phyloP scores from a whole-genome alignment of 2,113 vertebrate species.

The Xyrauchen texanus region DNA sequence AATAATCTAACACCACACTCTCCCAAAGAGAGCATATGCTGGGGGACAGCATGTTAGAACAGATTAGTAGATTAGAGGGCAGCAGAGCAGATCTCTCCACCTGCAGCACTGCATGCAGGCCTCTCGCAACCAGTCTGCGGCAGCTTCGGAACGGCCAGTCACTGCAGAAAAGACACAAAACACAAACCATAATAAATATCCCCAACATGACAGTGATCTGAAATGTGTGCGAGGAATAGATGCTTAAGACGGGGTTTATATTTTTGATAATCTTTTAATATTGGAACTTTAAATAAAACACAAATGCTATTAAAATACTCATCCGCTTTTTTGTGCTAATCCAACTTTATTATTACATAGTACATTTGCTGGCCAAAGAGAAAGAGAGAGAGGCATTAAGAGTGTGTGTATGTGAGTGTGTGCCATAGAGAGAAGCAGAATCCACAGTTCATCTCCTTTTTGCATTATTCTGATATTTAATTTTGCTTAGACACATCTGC shows the following conservation, averaged over 20 bases:
- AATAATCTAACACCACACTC: conserved; percentile 61
- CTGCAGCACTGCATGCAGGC: not conserved
- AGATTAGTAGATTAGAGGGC: conserved; percentile 70
- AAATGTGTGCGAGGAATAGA: conserved; percentile 65
- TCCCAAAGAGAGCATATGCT: conserved; percentile 60
- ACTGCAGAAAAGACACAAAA: not conserved
- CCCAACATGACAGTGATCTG: conserved; percentile 50
- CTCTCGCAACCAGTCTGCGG: not conserved
- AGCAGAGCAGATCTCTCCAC: conserved; percentile 6
- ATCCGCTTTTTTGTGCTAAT: conserved; percentile 66
- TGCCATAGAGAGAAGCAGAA: not conserved
- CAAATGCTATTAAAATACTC: conserved; percentile 74
- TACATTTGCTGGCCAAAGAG: conserved; percentile 68
- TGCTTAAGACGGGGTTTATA: conserved; percentile 71
- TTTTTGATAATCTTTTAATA: conserved; percentile 71
- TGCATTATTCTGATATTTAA: conserved; percentile 3
- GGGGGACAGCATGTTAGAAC: conserved; percentile 60
- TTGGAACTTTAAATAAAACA: conserved; percentile 76
- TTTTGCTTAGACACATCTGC: not conserved
- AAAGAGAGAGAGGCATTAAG: conserved; percentile 34
- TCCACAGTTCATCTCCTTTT: not conserved
- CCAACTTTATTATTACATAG: conserved; percentile 70
- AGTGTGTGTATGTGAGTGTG: not conserved
- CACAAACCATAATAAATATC: conserved; percentile 49
- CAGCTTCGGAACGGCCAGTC: not conserved